Evolutionary conservation across 1,140 invertebrate species (phyloP).

Genomic region (Acromyrmex echinatior): DNA sequence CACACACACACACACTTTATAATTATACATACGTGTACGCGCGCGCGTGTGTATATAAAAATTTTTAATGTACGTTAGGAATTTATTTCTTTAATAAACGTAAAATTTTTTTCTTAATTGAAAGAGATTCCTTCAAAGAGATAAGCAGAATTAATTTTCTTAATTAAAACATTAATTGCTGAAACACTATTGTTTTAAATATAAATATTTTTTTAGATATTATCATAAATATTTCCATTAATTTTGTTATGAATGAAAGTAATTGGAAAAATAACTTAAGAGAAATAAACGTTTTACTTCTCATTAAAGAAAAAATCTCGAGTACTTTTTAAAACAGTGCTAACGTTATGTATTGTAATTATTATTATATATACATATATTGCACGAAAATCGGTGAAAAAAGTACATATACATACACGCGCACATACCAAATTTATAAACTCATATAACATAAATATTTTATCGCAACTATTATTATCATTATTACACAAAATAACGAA

Average conservation of each 20-base stretch:
- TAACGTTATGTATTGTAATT: neutral
- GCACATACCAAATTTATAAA: constrained; percentile 33
- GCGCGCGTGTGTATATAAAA: neutral
- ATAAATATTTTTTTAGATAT: too few relatives aligned
- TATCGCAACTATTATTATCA: constrained; percentile 28
- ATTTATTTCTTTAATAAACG: too few relatives aligned
- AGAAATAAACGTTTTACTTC: constrained; percentile 12
- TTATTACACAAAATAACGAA: constrained; percentile 26
- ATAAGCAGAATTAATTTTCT: too few relatives aligned
- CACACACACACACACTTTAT: too few relatives aligned
- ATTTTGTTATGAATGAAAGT: neutral
- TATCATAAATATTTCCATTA: neutral
- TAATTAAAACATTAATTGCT: too few relatives aligned
- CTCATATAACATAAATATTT: constrained; percentile 25
- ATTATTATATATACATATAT: constrained; percentile 14
- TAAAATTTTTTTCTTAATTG: neutral
- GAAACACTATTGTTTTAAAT: too few relatives aligned
- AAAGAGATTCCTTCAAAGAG: neutral
- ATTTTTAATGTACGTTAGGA: neutral
- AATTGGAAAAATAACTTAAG: constrained; percentile 1
- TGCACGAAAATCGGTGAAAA: neutral
- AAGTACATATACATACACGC: neutral
- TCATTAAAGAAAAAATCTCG: neutral
- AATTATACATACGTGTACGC: neutral
- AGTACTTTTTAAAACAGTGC: neutral